Conservation (phyloP, 2,113 vertebrate species). For the Ailuropoda melanoleuca region DNA sequence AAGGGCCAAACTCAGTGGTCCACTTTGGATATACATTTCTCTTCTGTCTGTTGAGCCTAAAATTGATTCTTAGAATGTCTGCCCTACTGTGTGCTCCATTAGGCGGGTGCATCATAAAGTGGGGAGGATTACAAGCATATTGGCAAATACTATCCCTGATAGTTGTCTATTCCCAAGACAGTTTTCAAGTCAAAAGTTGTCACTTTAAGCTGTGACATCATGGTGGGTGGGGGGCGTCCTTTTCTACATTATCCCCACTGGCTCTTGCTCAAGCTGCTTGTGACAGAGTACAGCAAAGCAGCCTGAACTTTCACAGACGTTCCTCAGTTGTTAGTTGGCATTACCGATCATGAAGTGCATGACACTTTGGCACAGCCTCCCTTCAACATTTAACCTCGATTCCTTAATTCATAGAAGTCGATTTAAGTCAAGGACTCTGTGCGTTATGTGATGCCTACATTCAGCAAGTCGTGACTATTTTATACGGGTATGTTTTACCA, state of each 20-base stretch:
- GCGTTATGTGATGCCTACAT: not conserved
- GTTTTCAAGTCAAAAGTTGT: not conserved
- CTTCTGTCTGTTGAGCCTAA: not conserved
- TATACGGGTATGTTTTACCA: not conserved
- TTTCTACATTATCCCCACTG: not conserved
- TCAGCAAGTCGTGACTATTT: not conserved
- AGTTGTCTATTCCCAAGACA: not conserved
- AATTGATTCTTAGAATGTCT: not conserved
- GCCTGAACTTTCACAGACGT: too few species aligned
- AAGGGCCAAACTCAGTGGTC: not conserved
- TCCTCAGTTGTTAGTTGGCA: not conserved
- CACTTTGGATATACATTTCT: not conserved
- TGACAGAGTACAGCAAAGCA: not conserved
- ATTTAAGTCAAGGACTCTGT: not conserved
- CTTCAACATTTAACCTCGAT: not conserved
- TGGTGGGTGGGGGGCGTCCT: not conserved
- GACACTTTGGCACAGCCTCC: not conserved
- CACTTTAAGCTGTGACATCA: not conserved
- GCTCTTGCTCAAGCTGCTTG: not conserved
- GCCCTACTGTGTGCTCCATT: fast-evolving
- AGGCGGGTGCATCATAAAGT: not conserved
- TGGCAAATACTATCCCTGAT: not conserved
- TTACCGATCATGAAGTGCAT: not conserved
- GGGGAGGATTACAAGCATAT: not conserved
- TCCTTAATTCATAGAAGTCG: not conserved